Evolutionary conservation across 2,113 vertebrate species (phyloP), one percentile per base, ranked within the genome.

Genomic region (Centropus bengalensis): DNA sequence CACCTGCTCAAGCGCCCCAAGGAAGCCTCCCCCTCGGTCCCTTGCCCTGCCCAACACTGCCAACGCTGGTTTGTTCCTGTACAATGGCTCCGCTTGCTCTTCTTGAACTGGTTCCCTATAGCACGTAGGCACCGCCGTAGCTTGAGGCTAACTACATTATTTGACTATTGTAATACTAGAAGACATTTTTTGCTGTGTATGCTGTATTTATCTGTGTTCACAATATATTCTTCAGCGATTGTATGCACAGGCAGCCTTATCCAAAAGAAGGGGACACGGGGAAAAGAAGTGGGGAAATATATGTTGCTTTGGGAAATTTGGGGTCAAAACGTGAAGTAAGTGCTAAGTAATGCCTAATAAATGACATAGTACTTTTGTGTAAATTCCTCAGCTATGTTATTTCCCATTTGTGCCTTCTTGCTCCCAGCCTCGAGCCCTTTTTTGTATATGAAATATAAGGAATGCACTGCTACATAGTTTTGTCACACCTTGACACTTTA

Each of bases 121-220:
- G 94, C 92, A 77, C 84, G 49, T 73, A 86, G 82, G 83, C 83
- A 71, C 88, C 92, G 94, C 95, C 32, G 0, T 68, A 88, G 95
- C 93, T 95, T 86, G 86, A 93, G 84, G 90, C 94, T 94, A 62
- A 88, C 66, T 22, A n/a, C 88, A 19, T 96, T 94, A 88, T 93
- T 73, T 95, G 94, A 91, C 93, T 96, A 93, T 94, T 82, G 88
- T 96, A 95, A 93, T 91, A 66, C 86, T 97, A 71, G 91, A 82
- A 95, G 89, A 51, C 91, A 86, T 96, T 96, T 95, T 93, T 96
- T 97, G 95, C 94, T 76, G 92, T 97, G 89, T 95, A 92, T 71
- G 82, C 86, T 94, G 93, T 97, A 81, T 96, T 95, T 93, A 93
- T 96, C 95, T 89, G 91, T 94, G 91, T 95, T 95, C 95, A 94